A percentile compares a stretch with the other conserved stretches of the same genome.
These are phyloP conservation scores for Lordiphosa andalusiaca DNA, from an alignment of 2,888 invertebrate genomes.

Conservation along the genomic window DNA sequence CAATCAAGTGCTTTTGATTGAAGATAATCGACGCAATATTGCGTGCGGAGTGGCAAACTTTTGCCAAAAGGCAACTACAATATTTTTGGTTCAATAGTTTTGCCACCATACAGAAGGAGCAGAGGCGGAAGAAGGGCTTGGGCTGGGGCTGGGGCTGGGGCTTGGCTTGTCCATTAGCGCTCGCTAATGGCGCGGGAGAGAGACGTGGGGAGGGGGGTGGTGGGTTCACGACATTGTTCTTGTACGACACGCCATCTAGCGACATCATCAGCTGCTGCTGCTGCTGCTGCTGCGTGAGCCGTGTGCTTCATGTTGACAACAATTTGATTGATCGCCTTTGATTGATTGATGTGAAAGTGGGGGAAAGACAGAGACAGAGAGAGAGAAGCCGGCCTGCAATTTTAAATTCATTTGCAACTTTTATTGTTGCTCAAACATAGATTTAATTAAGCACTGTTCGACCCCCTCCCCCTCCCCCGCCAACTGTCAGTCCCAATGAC, in stretches of 20 bases:
- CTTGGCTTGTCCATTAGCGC: conserved; percentile 60
- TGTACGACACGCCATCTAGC: conserved; percentile 67
- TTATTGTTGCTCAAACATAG: conserved; percentile 58
- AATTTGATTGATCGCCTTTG: conserved; percentile 64
- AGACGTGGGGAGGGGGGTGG: neutral
- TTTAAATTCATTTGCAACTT: conserved; percentile 60
- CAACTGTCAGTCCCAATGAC: conserved; percentile 38
- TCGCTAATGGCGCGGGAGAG: conserved; percentile 42
- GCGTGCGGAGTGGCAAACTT: conserved; percentile 38
- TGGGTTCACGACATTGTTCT: conserved; percentile 52
- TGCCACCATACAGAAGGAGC: conserved; percentile 1
- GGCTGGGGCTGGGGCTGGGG: conserved; percentile 23
- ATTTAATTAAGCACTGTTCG: conserved; percentile 55
- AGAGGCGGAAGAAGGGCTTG: conserved; percentile 2
- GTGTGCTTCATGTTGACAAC: conserved; percentile 52
- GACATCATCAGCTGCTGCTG: conserved; percentile 36
- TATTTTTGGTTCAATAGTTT: conserved; percentile 63
- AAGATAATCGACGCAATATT: conserved; percentile 70
- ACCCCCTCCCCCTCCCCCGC: neutral
- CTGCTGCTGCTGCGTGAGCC: conserved; percentile 41
- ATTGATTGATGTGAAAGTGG: conserved; percentile 56
- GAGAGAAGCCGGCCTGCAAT: conserved; percentile 12
- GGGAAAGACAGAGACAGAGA: no score
- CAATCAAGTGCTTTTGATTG: conserved; percentile 66
- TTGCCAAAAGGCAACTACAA: conserved; percentile 22